Conservation (phyloP, 2,113 vertebrate species). For the Sakesphorus luctuosus region DNA sequence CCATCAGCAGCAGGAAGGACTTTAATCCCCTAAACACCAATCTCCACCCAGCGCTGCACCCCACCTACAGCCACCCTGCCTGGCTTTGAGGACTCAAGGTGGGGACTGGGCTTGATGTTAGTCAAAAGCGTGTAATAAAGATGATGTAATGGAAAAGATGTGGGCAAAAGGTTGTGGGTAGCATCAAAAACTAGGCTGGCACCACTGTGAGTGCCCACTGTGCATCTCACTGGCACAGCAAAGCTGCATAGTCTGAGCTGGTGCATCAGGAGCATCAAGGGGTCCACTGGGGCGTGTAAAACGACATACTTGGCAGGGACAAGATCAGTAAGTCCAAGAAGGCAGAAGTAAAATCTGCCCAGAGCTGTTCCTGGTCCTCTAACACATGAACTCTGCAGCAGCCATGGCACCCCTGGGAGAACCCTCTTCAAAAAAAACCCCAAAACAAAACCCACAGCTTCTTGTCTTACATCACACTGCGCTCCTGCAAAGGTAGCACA, state of each 20-base stretch:
- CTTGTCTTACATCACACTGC: background rate
- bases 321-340: background rate
- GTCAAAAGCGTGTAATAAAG: slow-evolving; percentile 42
- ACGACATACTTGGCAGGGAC: background rate
- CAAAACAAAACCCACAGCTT: background rate
- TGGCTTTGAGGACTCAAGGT: background rate
- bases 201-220: accelerated
- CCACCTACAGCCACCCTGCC: background rate
- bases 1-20: background rate
- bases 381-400: background rate
- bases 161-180: background rate
- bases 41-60: background rate
- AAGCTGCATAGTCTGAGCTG: background rate
- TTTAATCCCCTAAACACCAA: background rate
- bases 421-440: background rate
- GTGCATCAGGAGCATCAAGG: background rate
- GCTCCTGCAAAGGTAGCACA: background rate
- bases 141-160: background rate
- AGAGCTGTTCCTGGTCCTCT: background rate
- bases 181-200: background rate
- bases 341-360: background rate
- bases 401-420: background rate
- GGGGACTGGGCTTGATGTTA: background rate
- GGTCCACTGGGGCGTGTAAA: background rate
- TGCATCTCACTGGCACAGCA: background rate